Evolutionary conservation across 37 sponge, comb jelly and placozoan genomes (phyloP), one percentile per base, ranked within the genome.

Genomic region (Eunapius fragilis): DNA sequence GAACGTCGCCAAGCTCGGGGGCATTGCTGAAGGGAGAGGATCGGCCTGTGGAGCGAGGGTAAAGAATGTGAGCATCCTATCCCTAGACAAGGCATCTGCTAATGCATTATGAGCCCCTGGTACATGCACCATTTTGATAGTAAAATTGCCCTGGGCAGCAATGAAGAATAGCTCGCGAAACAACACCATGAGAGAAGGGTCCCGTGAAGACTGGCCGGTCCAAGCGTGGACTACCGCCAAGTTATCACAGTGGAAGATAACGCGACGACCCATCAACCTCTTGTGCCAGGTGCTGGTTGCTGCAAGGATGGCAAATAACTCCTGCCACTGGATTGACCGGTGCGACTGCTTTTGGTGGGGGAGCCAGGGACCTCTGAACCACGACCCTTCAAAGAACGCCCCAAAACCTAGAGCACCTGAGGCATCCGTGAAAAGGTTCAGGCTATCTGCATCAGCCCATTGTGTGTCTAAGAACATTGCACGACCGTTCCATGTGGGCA

Each of bases 401-500:
- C 80, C 80, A 5, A 41, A 79, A 6, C 80, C 80, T 2, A 13
- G 67, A 33, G 32, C 25, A 2, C 80, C 80, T 9, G 80, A 79
- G 31, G 80, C 80, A 79, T 79, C 80, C 9, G 80, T 79, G 49
- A 50, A 79, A 2, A 79, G 67, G 58, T 79, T n/a, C 26, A 79
- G 5, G 27, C 23, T 49, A 6, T 48, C 25, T n/a, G 50, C 23
- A 11, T 31, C 25, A 2, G 58, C 3, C 80, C 80, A 79, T 79
- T 50, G 25, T 6, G 80, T 5, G 3, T 79, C 67, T n/a, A 41
- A 67, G 67, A 79, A n/a, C 26, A 48, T n/a, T n/a, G 67, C 67
- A 3, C 80, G 49, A 25, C 80, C 80, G 27, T 41, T 50, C 80
- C 80, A 79, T 48, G 25, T 48, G 25, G 80, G 80, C 23, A 79